Base-by-base conservation (phyloP, 2,797 vertebrate genomes). In the Ara ararauna region DNA sequence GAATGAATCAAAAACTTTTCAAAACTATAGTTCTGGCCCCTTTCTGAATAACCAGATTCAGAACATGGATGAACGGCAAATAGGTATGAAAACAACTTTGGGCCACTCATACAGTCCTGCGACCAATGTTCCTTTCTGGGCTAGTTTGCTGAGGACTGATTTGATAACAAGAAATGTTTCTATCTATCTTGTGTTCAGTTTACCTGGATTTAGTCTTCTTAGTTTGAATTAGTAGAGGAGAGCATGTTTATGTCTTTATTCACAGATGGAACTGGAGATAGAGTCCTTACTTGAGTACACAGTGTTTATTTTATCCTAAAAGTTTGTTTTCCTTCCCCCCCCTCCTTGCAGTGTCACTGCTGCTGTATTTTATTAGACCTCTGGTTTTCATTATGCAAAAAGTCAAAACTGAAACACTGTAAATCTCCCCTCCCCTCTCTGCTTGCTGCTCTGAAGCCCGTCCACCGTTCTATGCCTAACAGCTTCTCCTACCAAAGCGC, bases 311-410 rank as follows among this genome's bases (percentile, higher is more conserved):
- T 87, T 73, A 74, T 65, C 36, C 65, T 85, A 77, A 66, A 94
- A 91, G 56, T 82, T 86, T 89, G 75, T 75, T 87, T 89, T 85
- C 26, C 42, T 71, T 75, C 64, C 40, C 1, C 0, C 0, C 7
- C 24, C n/a, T 34, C 53, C 70, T 24, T 74, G 78, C 60, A 90
- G 60, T 89, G 87, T 96, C 95, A 93, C 85, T 91, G 94, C 95
- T 95, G 95, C 95, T 97, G 95, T 50, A 21, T 96, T 97, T 96
- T 96, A 96, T 97, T 96, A 96, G 93, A 81, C 85, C 96, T 97
- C 97, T 98, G 97, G 85, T 91, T 97, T 96, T 97, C 95, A 97
- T 97, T 97, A 97, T 77, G 74, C 93, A 95, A 94, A 92, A 97
- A 97, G 87, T 95, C 93, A 85, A 80, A 94, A 92, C 87, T 67